Percentiles rank a stretch among this genome's conserved stretches.
Evolutionary conservation across 2,888 invertebrate species (phyloP).

Genomic region (Galeruca laticollis): DNA sequence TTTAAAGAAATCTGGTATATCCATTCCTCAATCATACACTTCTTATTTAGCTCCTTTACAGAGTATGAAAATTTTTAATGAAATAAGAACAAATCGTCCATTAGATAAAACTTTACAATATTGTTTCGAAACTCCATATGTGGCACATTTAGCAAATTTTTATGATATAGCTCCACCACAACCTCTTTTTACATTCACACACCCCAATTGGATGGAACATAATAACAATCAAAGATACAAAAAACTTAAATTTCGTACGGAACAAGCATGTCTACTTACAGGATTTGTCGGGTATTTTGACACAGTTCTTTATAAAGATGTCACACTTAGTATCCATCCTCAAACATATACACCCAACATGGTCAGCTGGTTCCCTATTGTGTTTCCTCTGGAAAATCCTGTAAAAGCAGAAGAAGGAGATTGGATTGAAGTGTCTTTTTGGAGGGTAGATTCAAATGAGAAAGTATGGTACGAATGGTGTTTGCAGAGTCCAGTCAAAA

Average conservation of each 20-base stretch:
- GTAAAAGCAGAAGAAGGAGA: slow-evolving; percentile 79
- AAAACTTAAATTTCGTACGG: slow-evolving; percentile 76
- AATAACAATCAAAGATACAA: slow-evolving; percentile 82
- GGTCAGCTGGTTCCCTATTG: slow-evolving; percentile 99
- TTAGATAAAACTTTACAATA: slow-evolving; percentile 69
- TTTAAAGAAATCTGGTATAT: slow-evolving; percentile 88
- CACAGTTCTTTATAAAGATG: slow-evolving; percentile 84
- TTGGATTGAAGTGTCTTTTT: slow-evolving; percentile 83
- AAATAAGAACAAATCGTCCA: slow-evolving; percentile 71
- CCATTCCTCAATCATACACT: slow-evolving; percentile 90
- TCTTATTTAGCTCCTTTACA: slow-evolving; percentile 95
- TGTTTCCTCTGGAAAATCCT: slow-evolving; percentile 85
- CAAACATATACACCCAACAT: slow-evolving; percentile 89
- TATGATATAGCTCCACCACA: slow-evolving; percentile 80
- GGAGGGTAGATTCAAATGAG: slow-evolving; percentile 83
- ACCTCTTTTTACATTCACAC: slow-evolving; percentile 87
- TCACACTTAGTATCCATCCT: slow-evolving; percentile 91
- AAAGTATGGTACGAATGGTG: slow-evolving; percentile 98
- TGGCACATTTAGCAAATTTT: slow-evolving; percentile 90
- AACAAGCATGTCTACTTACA: slow-evolving; percentile 85
- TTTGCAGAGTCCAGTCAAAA: slow-evolving; percentile 72
- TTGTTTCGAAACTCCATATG: slow-evolving; percentile 88
- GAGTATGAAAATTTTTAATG: slow-evolving; percentile 87
- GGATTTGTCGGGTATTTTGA: slow-evolving; percentile 98
- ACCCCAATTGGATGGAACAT: slow-evolving; percentile 82